These are phyloP conservation scores for Tenthredo scrophulariae DNA, from an alignment of 2,888 invertebrate genomes.

Conservation along the genomic window DNA sequence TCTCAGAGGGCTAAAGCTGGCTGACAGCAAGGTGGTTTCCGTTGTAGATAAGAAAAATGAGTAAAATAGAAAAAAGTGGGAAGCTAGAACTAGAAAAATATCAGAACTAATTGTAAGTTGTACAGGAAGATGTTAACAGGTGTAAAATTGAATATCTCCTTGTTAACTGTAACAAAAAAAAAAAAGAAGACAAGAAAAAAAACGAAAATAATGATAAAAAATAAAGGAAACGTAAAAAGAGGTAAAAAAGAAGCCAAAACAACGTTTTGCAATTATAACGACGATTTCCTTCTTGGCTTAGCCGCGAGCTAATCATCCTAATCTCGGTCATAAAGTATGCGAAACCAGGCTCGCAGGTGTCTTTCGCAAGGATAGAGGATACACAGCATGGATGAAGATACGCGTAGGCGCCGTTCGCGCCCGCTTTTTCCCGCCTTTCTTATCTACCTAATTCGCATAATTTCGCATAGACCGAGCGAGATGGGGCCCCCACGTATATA, in stretches of 20 bases:
- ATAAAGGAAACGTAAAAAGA: not conserved
- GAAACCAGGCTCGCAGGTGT: conserved; percentile 18
- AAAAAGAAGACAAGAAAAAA: not conserved
- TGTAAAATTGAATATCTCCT: conserved; percentile 4
- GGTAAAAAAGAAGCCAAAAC: not conserved
- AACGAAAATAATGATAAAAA: too few relatives aligned
- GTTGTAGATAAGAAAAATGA: not conserved
- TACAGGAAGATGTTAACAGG: not conserved
- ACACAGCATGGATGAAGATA: not conserved
- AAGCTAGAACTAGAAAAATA: not conserved
- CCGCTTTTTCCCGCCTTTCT: conserved; percentile 33
- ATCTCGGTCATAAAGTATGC: conserved; percentile 17
- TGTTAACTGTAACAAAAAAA: too few relatives aligned
- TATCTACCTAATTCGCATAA: conserved; percentile 43
- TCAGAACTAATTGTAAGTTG: not conserved
- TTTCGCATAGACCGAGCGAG: not conserved
- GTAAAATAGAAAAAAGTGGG: not conserved
- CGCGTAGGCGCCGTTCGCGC: not conserved
- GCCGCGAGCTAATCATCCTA: not conserved
- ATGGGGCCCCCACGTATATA: not conserved
- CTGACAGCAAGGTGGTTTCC: not conserved
- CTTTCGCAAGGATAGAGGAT: conserved; percentile 1
- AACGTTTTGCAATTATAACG: not conserved
- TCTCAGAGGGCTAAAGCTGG: conserved; percentile 21
- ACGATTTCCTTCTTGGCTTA: not conserved